A percentile compares a stretch with the other conserved stretches of the same genome.
Conservation (phyloP, 2,113 vertebrate species). For the Hyperopisus bebe region DNA sequence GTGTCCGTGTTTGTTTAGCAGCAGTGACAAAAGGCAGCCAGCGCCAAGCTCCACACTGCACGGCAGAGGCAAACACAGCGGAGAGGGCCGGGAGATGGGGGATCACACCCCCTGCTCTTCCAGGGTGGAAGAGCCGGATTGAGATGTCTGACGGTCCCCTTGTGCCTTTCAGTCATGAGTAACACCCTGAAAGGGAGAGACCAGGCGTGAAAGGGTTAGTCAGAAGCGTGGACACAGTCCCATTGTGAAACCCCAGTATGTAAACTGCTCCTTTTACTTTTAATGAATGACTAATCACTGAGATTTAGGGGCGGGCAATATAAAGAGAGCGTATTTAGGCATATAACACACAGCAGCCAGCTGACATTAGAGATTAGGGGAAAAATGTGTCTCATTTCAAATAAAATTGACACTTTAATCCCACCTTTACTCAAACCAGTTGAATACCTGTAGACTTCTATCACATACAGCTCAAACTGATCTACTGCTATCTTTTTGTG, state of each 20-base stretch:
- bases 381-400: not conserved
- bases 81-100: conserved; percentile 23
- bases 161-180: conserved; percentile 47
- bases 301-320: conserved; percentile 25
- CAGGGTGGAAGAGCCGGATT: conserved; percentile 28
- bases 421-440: not conserved
- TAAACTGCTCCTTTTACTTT: conserved; percentile 47
- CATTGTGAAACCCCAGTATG: conserved; percentile 41
- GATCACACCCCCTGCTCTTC: conserved; percentile 39
- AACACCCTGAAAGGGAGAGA: conserved; percentile 50
- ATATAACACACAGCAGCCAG: too few relatives aligned
- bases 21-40: not conserved
- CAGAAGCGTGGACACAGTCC: conserved; percentile 30
- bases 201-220: conserved; percentile 43
- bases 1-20: not conserved
- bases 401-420: not conserved
- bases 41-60: not conserved
- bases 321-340: not conserved
- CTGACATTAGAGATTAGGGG: not conserved
- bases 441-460: not conserved
- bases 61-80: not conserved
- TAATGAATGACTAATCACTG: conserved; percentile 46
- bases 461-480: not conserved
- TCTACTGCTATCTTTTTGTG: not conserved
- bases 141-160: conserved; percentile 41